Percentiles rank a stretch among this genome's conserved stretches.
Conservation (phyloP, 2,888 invertebrate genomes). For the Dolichomitus sp. region DNA sequence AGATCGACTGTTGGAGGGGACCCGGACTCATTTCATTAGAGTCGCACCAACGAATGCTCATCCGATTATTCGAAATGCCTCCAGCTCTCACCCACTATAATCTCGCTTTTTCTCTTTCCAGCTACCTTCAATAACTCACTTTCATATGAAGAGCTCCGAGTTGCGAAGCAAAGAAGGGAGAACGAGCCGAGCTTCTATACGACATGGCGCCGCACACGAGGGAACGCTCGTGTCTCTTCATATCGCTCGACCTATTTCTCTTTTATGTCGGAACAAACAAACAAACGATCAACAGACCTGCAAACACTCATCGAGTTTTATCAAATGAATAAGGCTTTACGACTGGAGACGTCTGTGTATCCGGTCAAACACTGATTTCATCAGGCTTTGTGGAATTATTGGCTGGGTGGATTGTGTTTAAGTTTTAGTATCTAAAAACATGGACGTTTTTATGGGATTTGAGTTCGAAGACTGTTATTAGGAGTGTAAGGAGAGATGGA, state of each 20-base stretch:
- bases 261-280: slow-evolving; percentile 58
- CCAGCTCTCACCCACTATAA: slow-evolving; percentile 39
- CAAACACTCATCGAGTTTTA: slow-evolving; percentile 46
- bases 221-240: slow-evolving; percentile 35
- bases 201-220: not conserved
- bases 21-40: slow-evolving; percentile 77
- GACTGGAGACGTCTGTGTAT: slow-evolving; percentile 4
- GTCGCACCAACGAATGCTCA: slow-evolving; percentile 74
- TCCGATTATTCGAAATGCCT: slow-evolving; percentile 78
- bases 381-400: slow-evolving; percentile 7
- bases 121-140: slow-evolving; percentile 60
- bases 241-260: slow-evolving; percentile 58
- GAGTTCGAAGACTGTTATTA: not conserved
- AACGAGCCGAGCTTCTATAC: not conserved
- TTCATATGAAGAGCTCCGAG: slow-evolving; percentile 52
- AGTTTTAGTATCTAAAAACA: not conserved
- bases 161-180: slow-evolving; percentile 23
- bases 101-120: slow-evolving; percentile 34
- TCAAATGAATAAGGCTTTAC: slow-evolving; percentile 55
- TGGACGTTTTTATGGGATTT: slow-evolving; percentile 1
- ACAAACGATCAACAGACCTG: slow-evolving; percentile 37
- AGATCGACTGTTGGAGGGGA: slow-evolving; percentile 44
- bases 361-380: slow-evolving; percentile 7
- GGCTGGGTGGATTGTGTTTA: not conserved
- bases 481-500: not conserved